Evolutionary conservation across 2,888 invertebrate genomes (phyloP).

Genomic region (Nemotelus pantherinus): DNA sequence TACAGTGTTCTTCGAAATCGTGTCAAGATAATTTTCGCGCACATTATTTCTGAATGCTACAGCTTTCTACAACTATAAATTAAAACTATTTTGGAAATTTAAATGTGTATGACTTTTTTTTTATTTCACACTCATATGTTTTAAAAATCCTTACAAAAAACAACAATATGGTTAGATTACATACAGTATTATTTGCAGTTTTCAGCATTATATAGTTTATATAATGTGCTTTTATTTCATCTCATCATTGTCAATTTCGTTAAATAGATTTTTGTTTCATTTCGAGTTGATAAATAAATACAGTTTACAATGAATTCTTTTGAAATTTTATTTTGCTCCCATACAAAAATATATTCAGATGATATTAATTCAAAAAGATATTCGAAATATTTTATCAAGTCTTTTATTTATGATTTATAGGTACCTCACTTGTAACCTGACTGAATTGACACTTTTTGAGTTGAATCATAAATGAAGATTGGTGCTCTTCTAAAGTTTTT

Average conservation of each 20-base stretch:
- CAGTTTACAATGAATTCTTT: background rate
- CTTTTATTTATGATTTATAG: constrained; percentile 15
- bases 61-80: no score
- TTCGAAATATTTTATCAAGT: constrained; percentile 17
- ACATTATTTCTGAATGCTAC: no score
- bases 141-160: constrained; percentile 51
- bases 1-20: no score
- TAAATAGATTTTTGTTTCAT: constrained; percentile 15
- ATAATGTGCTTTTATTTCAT: constrained; percentile 26
- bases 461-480: background rate
- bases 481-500: no score
- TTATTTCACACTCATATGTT: constrained; percentile 50
- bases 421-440: constrained; percentile 43
- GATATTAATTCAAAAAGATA: constrained; percentile 21
- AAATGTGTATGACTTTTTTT: constrained; percentile 43
- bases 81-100: no score
- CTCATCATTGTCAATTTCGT: constrained; percentile 14
- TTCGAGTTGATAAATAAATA: background rate
- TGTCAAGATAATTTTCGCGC: no score
- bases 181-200: constrained; percentile 38
- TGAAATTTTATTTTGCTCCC: constrained; percentile 37
- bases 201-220: constrained; percentile 27
- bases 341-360: constrained; percentile 49
- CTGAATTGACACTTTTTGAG: constrained; percentile 39
- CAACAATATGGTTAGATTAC: constrained; percentile 49